A percentile compares a stretch with the other conserved stretches of the same genome.
Conservation (phyloP, 2,113 vertebrate genomes). For the Ibidorhyncha struthersii region DNA sequence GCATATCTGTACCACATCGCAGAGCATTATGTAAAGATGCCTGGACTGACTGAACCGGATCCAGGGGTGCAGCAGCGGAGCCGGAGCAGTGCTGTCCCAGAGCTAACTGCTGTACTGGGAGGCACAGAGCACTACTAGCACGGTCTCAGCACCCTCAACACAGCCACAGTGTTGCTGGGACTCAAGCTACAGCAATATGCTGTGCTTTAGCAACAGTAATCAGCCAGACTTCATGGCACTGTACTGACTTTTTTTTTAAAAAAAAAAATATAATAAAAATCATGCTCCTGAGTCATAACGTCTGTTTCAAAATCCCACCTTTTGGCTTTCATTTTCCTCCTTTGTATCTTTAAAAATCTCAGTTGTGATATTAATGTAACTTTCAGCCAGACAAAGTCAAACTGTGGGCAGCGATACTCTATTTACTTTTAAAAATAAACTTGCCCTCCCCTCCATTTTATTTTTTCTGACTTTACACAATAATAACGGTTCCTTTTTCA, state of each 20-base stretch:
- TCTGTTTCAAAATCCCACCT: slow-evolving; percentile 25
- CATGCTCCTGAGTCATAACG: neutral
- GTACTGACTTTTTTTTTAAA: neutral
- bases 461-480: neutral
- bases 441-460: neutral
- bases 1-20: neutral
- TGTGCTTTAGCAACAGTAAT: neutral
- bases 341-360: slow-evolving; percentile 23
- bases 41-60: accelerated
- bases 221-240: neutral
- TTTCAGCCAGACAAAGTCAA: neutral
- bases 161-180: neutral
- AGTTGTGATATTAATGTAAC: slow-evolving; percentile 26
- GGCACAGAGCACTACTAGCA: neutral
- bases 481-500: neutral
- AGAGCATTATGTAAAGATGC: neutral
- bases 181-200: neutral
- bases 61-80: neutral
- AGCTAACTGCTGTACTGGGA: accelerated
- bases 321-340: neutral
- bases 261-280: neutral
- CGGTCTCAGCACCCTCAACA: neutral
- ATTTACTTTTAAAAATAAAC: slow-evolving; percentile 19
- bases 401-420: neutral
- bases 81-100: neutral